These are phyloP conservation scores for Aethes cnicana DNA, from an alignment of 2,888 invertebrate genomes.

Conservation along the genomic window DNA sequence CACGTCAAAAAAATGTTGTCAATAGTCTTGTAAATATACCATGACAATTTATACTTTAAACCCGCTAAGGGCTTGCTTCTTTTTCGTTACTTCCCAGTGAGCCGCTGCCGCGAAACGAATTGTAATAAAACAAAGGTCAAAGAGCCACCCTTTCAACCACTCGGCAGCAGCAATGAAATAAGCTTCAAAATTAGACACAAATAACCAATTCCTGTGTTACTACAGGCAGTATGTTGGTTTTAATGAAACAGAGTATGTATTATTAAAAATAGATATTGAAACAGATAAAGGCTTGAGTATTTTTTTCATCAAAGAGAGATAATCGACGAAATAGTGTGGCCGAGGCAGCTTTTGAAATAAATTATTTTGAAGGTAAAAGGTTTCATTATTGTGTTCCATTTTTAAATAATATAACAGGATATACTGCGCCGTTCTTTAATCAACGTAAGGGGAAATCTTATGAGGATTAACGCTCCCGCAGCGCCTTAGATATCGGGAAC, in stretches of 20 bases:
- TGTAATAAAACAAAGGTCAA: constrained; percentile 24
- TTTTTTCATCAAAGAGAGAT: no score
- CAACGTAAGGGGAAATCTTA: constrained; percentile 57
- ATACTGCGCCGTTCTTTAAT: constrained; percentile 47
- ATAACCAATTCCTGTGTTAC: constrained; percentile 15
- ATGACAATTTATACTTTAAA: neutral
- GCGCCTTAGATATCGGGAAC: constrained; percentile 48
- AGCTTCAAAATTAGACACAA: constrained; percentile 14
- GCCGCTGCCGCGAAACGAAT: neutral
- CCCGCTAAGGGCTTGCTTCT: neutral
- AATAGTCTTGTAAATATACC: no score
- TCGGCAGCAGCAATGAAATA: constrained; percentile 8
- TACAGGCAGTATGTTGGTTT: constrained; percentile 1
- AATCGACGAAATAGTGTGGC: no score
- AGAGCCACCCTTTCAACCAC: constrained; percentile 7
- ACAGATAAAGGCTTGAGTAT: no score
- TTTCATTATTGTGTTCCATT: constrained; percentile 6
- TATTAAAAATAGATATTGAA: no score
- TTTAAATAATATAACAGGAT: constrained; percentile 37
- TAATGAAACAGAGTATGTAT: neutral
- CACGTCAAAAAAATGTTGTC: no score
- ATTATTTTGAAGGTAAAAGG: no score
- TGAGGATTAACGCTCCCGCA: constrained; percentile 51
- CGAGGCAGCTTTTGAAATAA: no score
- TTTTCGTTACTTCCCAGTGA: neutral